Evolutionary conservation across 2,113 vertebrate genomes (phyloP), one percentile per base, ranked within the genome.

Genomic region (Canis aureus): DNA sequence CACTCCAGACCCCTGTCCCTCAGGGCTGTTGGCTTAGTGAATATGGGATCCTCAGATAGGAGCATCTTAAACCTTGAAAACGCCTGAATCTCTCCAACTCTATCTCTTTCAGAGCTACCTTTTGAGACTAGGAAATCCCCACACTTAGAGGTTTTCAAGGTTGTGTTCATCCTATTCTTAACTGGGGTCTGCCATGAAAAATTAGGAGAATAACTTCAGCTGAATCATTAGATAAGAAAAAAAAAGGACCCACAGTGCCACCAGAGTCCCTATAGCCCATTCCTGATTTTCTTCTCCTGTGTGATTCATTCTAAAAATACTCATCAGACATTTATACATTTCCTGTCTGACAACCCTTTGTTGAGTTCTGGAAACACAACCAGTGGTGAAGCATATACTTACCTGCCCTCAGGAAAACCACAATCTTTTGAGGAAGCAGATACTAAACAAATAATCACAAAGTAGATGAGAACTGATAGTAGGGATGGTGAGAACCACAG

Each of bases 191-290:
- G 8, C 55, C 85, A n/a, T 19, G 43, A 29, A 43, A 38, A 57
- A 53, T 64, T 16, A 60, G 29, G 59, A 89, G 32, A 78, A 74
- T 74, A 43, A 12, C 16, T 92, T 82, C 53, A 69, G 35, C 62
- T 43, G 35, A 80, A 96, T 57, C 43, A 83, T 55, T 53, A 99
- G 98, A 98, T 88, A 97, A 98, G 74, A 10, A 49, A 16, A 9
- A 9, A 98, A 62, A 29, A 49, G 1, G 35, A 5, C 2, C 69
- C 23, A 3, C 6, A 59, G 49, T 20, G 9, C 49, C 35, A 9
- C 29, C n/a, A 91, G 49, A 27, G 29, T 23, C 38, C 23, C 27
- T 11, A 20, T 22, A 25, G 53, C 55, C 38, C 62, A 1, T 53
- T 78, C 4, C 25, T 27, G 79, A 15, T 43, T 76, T 86, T 69